Evolutionary conservation across 2,888 invertebrate species (phyloP).

Genomic region (Caenorhabditis sulstoni): DNA sequence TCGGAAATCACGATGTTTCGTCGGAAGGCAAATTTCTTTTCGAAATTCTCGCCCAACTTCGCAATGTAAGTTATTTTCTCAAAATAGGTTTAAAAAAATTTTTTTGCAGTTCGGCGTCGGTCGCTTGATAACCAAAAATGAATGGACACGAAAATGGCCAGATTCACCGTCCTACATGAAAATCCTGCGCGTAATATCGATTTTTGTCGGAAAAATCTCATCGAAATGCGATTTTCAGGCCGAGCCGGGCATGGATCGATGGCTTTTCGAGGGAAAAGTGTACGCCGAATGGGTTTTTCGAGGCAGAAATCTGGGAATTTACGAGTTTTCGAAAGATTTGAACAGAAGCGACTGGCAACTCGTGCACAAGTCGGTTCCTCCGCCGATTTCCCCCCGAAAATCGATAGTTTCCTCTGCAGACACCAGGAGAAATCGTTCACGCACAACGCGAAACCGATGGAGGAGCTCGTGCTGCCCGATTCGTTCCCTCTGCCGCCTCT

Average conservation of each 20-base stretch:
- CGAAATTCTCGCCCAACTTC: constrained; percentile 79
- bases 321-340: constrained; percentile 75
- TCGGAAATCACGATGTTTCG: constrained; percentile 77
- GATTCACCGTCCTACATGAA: constrained; percentile 77
- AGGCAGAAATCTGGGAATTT: constrained; percentile 77
- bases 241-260: constrained; percentile 78
- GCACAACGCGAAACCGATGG: constrained; percentile 61
- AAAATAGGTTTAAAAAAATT: neutral
- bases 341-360: constrained; percentile 79
- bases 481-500: constrained; percentile 76
- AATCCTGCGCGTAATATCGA: constrained; percentile 67
- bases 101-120: constrained; percentile 76
- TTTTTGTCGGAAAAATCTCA: constrained; percentile 44
- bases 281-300: constrained; percentile 79
- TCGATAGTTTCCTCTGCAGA: constrained; percentile 29
- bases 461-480: constrained; percentile 69
- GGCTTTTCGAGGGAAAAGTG: constrained; percentile 75
- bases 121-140: constrained; percentile 77
- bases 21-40: constrained; percentile 79
- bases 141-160: constrained; percentile 80
- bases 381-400: neutral
- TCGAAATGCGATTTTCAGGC: constrained; percentile 60
- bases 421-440: constrained; percentile 73
- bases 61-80: constrained; percentile 44
- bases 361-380: constrained; percentile 70